Conservation (phyloP, 2,113 vertebrate species). For the Panthera tigris region DNA sequence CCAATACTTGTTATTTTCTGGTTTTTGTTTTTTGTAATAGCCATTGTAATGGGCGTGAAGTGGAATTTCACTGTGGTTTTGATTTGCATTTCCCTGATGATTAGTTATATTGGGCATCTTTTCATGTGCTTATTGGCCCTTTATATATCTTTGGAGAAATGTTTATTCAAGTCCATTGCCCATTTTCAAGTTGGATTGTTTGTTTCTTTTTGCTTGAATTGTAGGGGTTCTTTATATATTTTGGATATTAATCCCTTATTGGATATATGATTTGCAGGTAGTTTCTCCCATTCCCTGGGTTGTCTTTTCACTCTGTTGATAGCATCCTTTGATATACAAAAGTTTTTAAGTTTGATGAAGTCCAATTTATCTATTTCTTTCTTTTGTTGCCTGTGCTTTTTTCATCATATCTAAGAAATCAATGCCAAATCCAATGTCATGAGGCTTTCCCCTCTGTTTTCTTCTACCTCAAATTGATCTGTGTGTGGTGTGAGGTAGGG, state of each 20-base stretch:
- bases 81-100: background rate
- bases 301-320: background rate
- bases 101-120: background rate
- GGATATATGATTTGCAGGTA: background rate
- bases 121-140: background rate
- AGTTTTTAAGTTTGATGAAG: background rate
- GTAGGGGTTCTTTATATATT: background rate
- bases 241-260: background rate
- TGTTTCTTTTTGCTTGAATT: background rate
- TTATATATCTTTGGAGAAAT: background rate
- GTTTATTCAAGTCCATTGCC: background rate
- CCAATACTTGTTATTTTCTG: background rate
- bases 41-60: background rate
- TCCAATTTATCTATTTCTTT: background rate
- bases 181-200: background rate
- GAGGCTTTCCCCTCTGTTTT: background rate
- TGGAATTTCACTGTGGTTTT: background rate
- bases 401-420: background rate
- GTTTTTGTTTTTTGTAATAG: background rate
- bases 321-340: background rate
- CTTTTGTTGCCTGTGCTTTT: background rate
- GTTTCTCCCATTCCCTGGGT: background rate
- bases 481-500: background rate
- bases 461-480: background rate
- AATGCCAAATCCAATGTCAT: background rate